These are phyloP conservation scores for Heliconius melpomene DNA, from an alignment of 1,140 invertebrate species.

Conservation along the genomic window DNA sequence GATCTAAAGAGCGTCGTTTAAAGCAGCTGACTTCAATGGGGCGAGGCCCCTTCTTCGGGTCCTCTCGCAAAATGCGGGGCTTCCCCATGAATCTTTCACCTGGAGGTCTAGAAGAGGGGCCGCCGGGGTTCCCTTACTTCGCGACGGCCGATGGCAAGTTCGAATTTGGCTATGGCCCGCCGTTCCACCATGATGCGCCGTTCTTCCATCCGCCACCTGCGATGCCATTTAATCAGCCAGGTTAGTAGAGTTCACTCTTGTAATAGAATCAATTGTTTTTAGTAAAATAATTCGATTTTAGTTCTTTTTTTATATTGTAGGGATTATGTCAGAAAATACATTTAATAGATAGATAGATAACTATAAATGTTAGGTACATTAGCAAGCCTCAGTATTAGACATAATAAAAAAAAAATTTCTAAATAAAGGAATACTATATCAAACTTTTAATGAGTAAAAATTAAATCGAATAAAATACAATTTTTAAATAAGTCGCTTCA, in stretches of 20 bases:
- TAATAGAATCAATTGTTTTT: neutral
- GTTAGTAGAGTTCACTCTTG: constrained; percentile 73
- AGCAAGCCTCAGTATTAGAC: no score
- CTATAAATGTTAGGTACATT: no score
- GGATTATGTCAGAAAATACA: no score
- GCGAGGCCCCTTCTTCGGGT: constrained; percentile 93
- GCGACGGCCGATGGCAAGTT: constrained; percentile 91
- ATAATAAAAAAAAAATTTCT: no score
- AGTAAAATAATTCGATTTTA: no score
- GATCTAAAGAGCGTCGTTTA: constrained; percentile 97
- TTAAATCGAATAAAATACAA: neutral
- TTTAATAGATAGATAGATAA: no score
- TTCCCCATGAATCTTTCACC: constrained; percentile 95
- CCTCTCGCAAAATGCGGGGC: constrained; percentile 93
- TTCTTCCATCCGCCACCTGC: constrained; percentile 92
- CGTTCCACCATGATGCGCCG: constrained; percentile 91
- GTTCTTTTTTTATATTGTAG: neutral
- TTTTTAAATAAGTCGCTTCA: neutral
- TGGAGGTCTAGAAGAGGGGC: constrained; percentile 89
- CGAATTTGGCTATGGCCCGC: constrained; percentile 93
- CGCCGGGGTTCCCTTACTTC: constrained; percentile 92
- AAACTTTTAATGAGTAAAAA: neutral
- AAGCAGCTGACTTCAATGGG: constrained; percentile 96
- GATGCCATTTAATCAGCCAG: constrained; percentile 88
- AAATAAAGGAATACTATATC: neutral